Base-by-base conservation (phyloP, 1,140 invertebrate species). In the Phocides pigmalion region DNA sequence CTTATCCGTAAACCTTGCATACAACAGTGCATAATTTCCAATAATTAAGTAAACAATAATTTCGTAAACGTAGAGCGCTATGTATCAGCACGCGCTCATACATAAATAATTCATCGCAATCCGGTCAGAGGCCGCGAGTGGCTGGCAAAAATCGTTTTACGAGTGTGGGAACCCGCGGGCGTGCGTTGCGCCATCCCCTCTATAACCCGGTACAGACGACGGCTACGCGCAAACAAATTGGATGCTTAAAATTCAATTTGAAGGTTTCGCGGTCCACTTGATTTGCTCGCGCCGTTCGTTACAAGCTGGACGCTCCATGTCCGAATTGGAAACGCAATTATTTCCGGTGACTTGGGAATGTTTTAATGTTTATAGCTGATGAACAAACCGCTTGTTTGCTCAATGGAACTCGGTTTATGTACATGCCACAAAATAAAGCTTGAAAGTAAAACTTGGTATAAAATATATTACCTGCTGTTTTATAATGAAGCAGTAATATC, bases 231-330 rank as follows among this genome's bases (percentile, higher is more conserved):
- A 83, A 90, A 89, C 84, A 89, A 89, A 90, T 90, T 89, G 87
- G 87, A 90, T 89, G 83, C 88, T 89, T 90, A 89, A 90, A 90
- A 90, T 90, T 90, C 87, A 90, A 90, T 90, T 87, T 87, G 76
- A 88, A 90, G 82, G 87, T 88, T 90, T 87, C 83, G 82, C 81
- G 87, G 87, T 79, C 79, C 81, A 79, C 79, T 86, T 88, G 79
- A 86, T 87, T 84, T 80, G 79, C 69, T 76, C 79, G 76, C 65
- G 72, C 73, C 83, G 79, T 82, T 79, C 77, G 84, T 83, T 82
- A 84, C 78, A 77, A 79, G 73, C 82, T 73, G 76, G 70, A 84
- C 79, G 74, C 79, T 76, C 76, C 74, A 87, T 80, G 79, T 87
- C 71, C 79, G 56, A 79, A 84, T n/a, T 74, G 79, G 69, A 82